A percentile compares a stretch with the other conserved stretches of the same genome.
These are phyloP conservation scores for Bufo bufo DNA, from an alignment of 2,113 vertebrate species.

Conservation along the genomic window DNA sequence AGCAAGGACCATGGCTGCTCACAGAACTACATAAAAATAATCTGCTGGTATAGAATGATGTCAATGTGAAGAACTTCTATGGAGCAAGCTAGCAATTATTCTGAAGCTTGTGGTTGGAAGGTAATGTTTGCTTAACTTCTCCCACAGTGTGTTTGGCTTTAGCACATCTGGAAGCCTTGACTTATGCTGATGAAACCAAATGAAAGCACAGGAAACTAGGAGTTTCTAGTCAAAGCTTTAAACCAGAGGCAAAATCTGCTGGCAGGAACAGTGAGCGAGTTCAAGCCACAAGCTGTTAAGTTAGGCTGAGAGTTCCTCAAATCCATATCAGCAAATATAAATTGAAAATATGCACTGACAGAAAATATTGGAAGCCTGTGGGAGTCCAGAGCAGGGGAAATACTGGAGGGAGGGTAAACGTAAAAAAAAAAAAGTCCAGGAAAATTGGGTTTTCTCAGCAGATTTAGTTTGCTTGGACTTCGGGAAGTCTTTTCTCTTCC, in stretches of 20 bases:
- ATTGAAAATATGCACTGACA: background rate
- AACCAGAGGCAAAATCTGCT: background rate
- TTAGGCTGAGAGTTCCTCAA: background rate
- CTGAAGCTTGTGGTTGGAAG: constrained; percentile 6
- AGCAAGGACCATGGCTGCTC: background rate
- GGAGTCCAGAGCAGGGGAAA: background rate
- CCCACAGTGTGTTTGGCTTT: constrained; percentile 11
- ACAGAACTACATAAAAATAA: background rate
- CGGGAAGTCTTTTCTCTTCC: too few species aligned
- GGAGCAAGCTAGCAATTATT: background rate
- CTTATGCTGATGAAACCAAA: constrained; percentile 48
- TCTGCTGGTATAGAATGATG: background rate
- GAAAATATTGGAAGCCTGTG: background rate
- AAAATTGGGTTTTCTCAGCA: too few species aligned
- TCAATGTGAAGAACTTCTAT: background rate
- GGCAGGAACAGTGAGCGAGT: constrained; percentile 1
- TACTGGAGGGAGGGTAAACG: too few species aligned
- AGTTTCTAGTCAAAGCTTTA: constrained; percentile 2
- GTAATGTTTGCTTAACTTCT: constrained; percentile 26
- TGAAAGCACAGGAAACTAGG: constrained; percentile 26
- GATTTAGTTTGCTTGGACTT: too few species aligned
- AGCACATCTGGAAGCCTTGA: constrained; percentile 51
- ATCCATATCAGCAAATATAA: background rate
- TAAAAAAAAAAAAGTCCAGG: too few species aligned
- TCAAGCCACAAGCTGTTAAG: background rate